Evolutionary conservation across 2,888 invertebrate genomes (phyloP), one percentile per base, ranked within the genome.

Genomic region (Cephus spinipes): DNA sequence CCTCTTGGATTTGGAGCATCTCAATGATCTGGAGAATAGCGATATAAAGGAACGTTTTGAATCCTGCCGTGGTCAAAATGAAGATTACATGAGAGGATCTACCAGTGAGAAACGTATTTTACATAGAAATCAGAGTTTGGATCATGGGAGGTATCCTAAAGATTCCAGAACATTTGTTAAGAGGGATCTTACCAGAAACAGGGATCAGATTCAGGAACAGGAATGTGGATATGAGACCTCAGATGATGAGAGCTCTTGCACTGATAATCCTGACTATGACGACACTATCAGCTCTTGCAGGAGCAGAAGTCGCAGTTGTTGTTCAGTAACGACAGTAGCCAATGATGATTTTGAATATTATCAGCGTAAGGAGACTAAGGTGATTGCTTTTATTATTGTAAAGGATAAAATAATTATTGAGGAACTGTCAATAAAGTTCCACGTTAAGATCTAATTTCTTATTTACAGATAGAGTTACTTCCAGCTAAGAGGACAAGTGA

Each of bases 321-420:
- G 92, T 81, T 94, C 94, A 11, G 94, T 94, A 68, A 94, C 94
- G 1, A 94, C 94, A 0, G 94, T 94, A 81, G 94, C 94, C 35
- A 94, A 94, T 85, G 93, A 94, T 85, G 94, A 94, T 87, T 94
- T 94, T 86, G 94, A 94, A 83, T 94, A 94, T 87, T 94, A 92
- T 83, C 93, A 93, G 83, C 92, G 91, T 80, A 91, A 92, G 80
- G 89, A 86, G 78, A 87, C 87, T 75, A 89, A 90, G 89, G 90
- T 90, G 83, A 76, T 73, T 71, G 12, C 30, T 12, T 23, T 55
- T 55, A 55, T 55, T 23, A 23, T 23, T 55, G 55, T 55, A 55
- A 55, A 55, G 23, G 55, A 23, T 71, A 71, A 30, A 71, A 71
- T 3, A 71, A 71, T 31, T 71, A 33, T 30, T 32, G 23, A 3